Evolutionary conservation across 2,113 vertebrate genomes (phyloP).

Genomic region (Platichthys stellatus): DNA sequence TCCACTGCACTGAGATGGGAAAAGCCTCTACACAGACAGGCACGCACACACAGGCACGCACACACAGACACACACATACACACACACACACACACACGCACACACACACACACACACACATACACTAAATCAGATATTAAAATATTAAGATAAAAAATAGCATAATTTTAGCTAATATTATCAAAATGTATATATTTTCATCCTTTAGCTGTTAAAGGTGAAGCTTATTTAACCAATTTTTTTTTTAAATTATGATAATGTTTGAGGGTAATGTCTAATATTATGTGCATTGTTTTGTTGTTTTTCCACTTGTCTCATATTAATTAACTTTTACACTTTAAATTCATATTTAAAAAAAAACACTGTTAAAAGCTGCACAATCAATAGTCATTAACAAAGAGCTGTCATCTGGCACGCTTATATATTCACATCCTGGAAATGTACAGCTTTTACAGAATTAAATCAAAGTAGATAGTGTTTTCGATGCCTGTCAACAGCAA

Average conservation of each 20-base stretch:
- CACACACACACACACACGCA: constrained; percentile 11
- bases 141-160: background rate
- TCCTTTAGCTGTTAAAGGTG: background rate
- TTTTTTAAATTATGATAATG: background rate
- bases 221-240: constrained; percentile 1
- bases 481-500: too few species aligned
- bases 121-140: background rate
- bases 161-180: too few species aligned
- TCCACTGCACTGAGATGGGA: constrained; percentile 57
- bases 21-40: constrained; percentile 31
- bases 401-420: background rate
- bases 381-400: background rate
- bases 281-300: background rate
- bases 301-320: background rate
- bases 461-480: too few species aligned
- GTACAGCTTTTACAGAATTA: background rate
- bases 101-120: too few species aligned
- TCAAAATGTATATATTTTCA: too few species aligned
- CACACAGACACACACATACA: constrained; percentile 28
- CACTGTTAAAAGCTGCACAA: background rate
- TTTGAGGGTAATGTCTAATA: background rate
- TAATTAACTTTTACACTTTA: background rate
- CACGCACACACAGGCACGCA: constrained; percentile 10
- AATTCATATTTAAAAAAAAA: background rate
- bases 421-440: background rate